A percentile compares a stretch with the other conserved stretches of the same genome.
phyloP scores from a whole-genome alignment of 2,113 vertebrate genomes.

The Vombatus ursinus region DNA sequence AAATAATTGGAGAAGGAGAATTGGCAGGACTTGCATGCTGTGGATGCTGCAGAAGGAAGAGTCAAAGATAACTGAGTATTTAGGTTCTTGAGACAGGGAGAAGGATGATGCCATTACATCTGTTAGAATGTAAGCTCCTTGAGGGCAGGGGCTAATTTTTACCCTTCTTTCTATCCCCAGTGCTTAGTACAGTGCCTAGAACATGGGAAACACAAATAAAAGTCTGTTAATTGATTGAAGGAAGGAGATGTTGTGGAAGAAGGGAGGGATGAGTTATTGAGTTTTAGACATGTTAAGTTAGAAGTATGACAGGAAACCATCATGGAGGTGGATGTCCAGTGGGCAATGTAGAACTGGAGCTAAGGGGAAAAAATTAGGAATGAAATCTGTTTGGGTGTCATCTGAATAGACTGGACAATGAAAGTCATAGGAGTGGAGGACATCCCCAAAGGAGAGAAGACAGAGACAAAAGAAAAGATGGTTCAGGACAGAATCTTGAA shows the following conservation, averaged over 20 bases:
- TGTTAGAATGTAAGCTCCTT: conserved; percentile 3
- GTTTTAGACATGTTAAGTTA: not conserved
- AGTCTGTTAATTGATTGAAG: not conserved
- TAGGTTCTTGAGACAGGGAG: not conserved
- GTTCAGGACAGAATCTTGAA: not conserved
- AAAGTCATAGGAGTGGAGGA: not conserved
- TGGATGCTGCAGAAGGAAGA: not conserved
- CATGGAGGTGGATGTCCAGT: not conserved
- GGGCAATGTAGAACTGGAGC: too few species aligned
- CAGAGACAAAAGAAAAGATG: not conserved
- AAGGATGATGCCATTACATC: not conserved
- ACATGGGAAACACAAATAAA: not conserved
- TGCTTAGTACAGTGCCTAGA: not conserved
- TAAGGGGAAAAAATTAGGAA: not conserved
- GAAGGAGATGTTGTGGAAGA: not conserved
- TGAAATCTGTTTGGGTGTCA: not conserved
- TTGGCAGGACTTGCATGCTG: not conserved
- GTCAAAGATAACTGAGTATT: not conserved
- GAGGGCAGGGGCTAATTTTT: not conserved
- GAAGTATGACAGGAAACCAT: not conserved
- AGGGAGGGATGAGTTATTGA: not conserved
- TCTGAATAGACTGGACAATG: not conserved
- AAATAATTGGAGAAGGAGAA: not conserved
- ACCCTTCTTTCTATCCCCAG: not conserved
- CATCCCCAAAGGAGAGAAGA: not conserved